Evolutionary conservation across 2,113 vertebrate species (phyloP).

Genomic region (Hippocampus guttulatus): DNA sequence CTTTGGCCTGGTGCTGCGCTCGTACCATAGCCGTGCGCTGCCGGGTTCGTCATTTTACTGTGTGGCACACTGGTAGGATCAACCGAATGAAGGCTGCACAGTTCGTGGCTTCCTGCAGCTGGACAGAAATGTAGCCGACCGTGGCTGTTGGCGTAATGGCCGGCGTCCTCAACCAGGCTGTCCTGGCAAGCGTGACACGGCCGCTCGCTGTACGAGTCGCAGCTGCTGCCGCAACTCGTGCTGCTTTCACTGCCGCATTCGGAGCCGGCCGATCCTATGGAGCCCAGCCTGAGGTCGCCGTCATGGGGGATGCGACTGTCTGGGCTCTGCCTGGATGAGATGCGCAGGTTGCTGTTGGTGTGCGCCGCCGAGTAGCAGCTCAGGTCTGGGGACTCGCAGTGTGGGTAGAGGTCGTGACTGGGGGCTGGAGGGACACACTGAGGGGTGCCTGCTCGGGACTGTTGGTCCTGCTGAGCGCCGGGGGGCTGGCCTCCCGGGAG

Average conservation of each 20-base stretch:
- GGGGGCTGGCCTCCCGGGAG: constrained; percentile 77
- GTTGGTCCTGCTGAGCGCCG: constrained; percentile 79
- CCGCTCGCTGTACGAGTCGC: constrained; percentile 83
- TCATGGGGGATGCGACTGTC: constrained; percentile 84
- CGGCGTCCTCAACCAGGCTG: constrained; percentile 78
- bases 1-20: constrained; percentile 75
- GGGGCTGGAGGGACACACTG: constrained; percentile 73
- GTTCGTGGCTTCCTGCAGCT: constrained; percentile 67
- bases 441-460: constrained; percentile 69
- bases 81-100: constrained; percentile 74
- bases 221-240: constrained; percentile 84
- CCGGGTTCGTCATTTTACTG: constrained; percentile 67
- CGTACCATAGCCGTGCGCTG: constrained; percentile 78
- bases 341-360: constrained; percentile 79
- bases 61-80: constrained; percentile 76
- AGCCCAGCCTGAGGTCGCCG: constrained; percentile 80
- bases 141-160: constrained; percentile 73
- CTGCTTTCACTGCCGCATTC: constrained; percentile 95
- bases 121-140: constrained; percentile 73
- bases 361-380: constrained; percentile 89
- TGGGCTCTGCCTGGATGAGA: constrained; percentile 81
- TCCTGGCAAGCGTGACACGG: constrained; percentile 83
- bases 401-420: constrained; percentile 85
- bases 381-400: constrained; percentile 89
- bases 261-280: constrained; percentile 83